These are phyloP conservation scores for Marisa cornuarietis DNA, from an alignment of 1,140 invertebrate species.

Conservation along the genomic window DNA sequence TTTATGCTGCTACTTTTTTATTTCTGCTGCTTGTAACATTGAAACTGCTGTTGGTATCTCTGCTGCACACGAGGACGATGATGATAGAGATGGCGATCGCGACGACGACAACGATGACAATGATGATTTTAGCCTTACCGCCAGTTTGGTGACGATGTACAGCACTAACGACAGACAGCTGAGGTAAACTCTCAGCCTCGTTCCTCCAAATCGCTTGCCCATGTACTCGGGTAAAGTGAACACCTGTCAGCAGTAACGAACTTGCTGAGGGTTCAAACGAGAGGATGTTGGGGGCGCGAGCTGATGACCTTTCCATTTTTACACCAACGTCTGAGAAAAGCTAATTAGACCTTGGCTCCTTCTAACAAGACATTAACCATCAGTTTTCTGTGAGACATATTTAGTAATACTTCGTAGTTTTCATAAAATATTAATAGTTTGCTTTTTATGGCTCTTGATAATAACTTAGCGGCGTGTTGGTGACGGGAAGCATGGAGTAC, in stretches of 20 bases:
- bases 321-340: too few relatives aligned
- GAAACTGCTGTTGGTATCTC: background rate
- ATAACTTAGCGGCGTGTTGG: too few relatives aligned
- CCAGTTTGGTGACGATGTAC: conserved; percentile 74
- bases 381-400: too few relatives aligned
- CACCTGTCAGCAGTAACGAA: conserved; percentile 56
- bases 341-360: too few relatives aligned
- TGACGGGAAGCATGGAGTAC: too few relatives aligned
- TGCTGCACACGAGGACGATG: background rate
- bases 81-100: background rate
- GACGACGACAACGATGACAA: background rate
- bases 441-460: too few relatives aligned
- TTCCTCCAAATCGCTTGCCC: conserved; percentile 71
- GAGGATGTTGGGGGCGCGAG: background rate
- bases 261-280: too few relatives aligned
- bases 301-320: too few relatives aligned
- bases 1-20: background rate
- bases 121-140: conserved; percentile 61
- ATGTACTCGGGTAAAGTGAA: conserved; percentile 75
- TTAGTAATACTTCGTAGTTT: too few relatives aligned
- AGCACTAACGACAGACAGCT: conserved; percentile 72
- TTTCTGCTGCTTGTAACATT: background rate
- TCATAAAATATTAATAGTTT: too few relatives aligned
- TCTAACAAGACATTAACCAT: too few relatives aligned
- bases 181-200: conserved; percentile 71